Base-by-base conservation (phyloP, 2,888 invertebrate species). In the Euplexia lucipara region DNA sequence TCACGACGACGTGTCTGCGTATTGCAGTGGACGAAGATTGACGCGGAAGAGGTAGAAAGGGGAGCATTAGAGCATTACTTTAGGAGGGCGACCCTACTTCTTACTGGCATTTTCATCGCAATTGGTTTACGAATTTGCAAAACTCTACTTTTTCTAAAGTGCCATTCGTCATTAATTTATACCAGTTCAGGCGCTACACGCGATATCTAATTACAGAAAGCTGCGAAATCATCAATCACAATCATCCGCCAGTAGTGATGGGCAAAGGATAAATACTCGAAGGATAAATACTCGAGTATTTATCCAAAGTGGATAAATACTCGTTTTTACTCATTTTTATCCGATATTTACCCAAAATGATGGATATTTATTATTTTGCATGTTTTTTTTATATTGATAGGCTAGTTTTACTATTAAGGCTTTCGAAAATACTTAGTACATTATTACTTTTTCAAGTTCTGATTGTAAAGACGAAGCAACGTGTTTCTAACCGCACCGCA, bases 141-240 rank as follows among this genome's bases (percentile, higher is more conserved):
- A 5, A 20, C 10, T 10, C n/a, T n/a, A n/a, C n/a, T n/a, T 22
- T 57, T 32, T 48, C n/a, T 44, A 49, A 22, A n/a, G 32, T 32
- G 16, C 4, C 22, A 22, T 18, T 54, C 9, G 22, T 18, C 61
- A 47, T 57, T 51, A 34, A 63, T 60, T 47, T 44, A 9, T 35
- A 53, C 39, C n/a, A 35, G 32, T 53, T 4, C 35, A 41, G 52
- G 42, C 47, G 42, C 54, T 54, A 18, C 59, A 53, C n/a, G 54
- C 48, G 64, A 58, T 67, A 70, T 70, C 35, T 39, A 41, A 63
- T 70, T 51, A 71, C 58, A 59, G 56, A 70, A 58, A 63, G 53
- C 63, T 54, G 61, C 22, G 22, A 60, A 48, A 51, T 48, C 44
- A 39, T 59, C 60, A 35, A 30, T 69, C 42, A 37, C 26, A 45